Conservation (phyloP, 1,140 invertebrate genomes). For the Orius laevigatus region DNA sequence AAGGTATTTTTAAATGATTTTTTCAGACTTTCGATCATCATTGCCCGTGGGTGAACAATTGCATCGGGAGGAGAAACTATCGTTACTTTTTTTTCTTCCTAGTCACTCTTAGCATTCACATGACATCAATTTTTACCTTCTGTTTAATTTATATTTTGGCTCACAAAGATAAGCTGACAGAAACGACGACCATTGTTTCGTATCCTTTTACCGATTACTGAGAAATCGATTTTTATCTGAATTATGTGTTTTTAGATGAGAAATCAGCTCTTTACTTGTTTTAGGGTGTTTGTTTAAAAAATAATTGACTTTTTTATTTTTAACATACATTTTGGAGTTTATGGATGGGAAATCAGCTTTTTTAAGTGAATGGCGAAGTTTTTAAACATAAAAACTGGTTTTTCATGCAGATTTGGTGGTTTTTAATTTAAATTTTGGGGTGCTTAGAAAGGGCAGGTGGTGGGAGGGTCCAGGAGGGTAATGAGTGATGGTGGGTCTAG, state of each 20-base stretch:
- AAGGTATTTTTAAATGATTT: slow-evolving; percentile 17
- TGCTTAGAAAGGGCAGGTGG: too few species aligned
- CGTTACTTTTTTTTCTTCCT: slow-evolving; percentile 98
- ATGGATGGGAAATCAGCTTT: too few species aligned
- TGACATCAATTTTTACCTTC: slow-evolving; percentile 89
- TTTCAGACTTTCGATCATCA: slow-evolving; percentile 99
- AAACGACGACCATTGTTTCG: slow-evolving; percentile 73
- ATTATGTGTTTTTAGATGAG: slow-evolving; percentile 7
- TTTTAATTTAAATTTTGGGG: too few species aligned
- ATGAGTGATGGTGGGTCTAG: too few species aligned
- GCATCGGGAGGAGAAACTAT: slow-evolving; percentile 96
- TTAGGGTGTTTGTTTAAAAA: too few species aligned
- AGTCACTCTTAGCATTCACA: slow-evolving; percentile 87
- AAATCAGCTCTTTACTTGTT: too few species aligned
- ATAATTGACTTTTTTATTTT: too few species aligned
- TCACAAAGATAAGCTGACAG: slow-evolving; percentile 61
- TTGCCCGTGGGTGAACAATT: slow-evolving; percentile 99
- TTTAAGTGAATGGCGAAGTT: too few species aligned
- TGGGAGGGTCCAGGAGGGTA: too few species aligned
- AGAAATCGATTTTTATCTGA: slow-evolving; percentile 8
- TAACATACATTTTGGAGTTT: too few species aligned
- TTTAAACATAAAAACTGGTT: too few species aligned
- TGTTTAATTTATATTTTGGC: slow-evolving; percentile 83
- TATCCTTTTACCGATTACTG: slow-evolving; percentile 52
- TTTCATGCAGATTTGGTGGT: too few species aligned